phyloP scores from a whole-genome alignment of 2,113 vertebrate species.

The Emydura subglobosa region DNA sequence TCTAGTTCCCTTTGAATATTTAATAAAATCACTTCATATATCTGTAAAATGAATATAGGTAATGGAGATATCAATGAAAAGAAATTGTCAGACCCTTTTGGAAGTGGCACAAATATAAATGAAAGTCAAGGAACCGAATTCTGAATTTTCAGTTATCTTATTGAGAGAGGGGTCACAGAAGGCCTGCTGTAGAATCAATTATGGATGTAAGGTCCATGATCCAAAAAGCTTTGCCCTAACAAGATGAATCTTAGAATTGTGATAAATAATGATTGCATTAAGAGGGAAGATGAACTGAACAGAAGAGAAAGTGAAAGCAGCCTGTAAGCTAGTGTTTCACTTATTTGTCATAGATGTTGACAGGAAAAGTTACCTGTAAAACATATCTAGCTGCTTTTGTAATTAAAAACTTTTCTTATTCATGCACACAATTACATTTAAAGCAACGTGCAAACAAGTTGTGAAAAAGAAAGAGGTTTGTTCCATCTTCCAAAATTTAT shows the following conservation, averaged over 20 bases:
- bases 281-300: not conserved
- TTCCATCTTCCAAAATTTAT: not conserved
- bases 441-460: not conserved
- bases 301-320: conserved; percentile 9
- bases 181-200: conserved; percentile 43
- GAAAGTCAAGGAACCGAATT: conserved; percentile 3
- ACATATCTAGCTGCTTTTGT: not conserved
- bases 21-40: not conserved
- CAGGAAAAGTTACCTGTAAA: not conserved
- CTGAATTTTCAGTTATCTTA: conserved; percentile 34
- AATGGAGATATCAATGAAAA: conserved; percentile 11
- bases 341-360: conserved; percentile 22
- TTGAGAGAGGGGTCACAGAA: conserved; percentile 35
- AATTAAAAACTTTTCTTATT: not conserved
- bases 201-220: conserved; percentile 24
- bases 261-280: conserved; percentile 27
- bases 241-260: conserved; percentile 33
- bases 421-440: not conserved
- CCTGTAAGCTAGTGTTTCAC: not conserved
- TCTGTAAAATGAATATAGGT: not conserved
- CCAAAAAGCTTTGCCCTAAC: conserved; percentile 28
- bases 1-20: not conserved
- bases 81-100: not conserved
- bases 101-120: conserved; percentile 35
- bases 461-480: not conserved